A percentile compares a stretch with the other conserved stretches of the same genome.
Evolutionary conservation across 92 coral and sea anemone species (phyloP).

Genomic region (Umimayanthus kanabou): DNA sequence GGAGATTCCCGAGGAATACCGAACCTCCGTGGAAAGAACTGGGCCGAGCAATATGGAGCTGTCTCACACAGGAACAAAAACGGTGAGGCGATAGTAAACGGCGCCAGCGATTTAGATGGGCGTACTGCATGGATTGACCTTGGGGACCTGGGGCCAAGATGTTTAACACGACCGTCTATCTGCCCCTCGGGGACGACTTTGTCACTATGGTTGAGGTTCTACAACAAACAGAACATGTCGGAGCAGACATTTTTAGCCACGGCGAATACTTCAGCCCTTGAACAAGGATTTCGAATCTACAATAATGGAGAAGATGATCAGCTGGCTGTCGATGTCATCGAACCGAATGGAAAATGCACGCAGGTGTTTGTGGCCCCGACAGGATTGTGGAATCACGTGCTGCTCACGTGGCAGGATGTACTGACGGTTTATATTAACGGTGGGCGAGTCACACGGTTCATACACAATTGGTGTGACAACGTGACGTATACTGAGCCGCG

Average conservation of each 20-base stretch:
- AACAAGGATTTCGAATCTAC: slow-evolving; percentile 6
- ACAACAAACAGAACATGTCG: background rate
- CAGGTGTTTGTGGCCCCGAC: slow-evolving; percentile 17
- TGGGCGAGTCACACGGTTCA: background rate
- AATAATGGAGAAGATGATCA: background rate
- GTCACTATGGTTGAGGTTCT: background rate
- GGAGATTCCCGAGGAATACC: background rate
- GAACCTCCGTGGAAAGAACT: background rate
- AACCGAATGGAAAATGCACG: slow-evolving; percentile 1
- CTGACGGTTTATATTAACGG: background rate
- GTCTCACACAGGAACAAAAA: background rate
- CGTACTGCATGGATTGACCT: slow-evolving; percentile 11
- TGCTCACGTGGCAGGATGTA: slow-evolving; percentile 2
- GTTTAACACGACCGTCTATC: slow-evolving; percentile 7
- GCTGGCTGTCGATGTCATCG: slow-evolving; percentile 1
- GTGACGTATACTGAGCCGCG: background rate
- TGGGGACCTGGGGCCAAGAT: background rate
- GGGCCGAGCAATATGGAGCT: background rate
- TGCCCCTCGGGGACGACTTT: background rate
- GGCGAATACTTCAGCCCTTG: background rate
- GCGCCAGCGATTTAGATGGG: background rate
- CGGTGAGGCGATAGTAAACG: background rate
- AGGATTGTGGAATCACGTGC: slow-evolving; percentile 26
- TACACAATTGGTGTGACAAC: background rate
- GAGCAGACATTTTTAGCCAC: background rate